Evolutionary conservation across 2,888 invertebrate genomes (phyloP), one percentile per base, ranked within the genome.

Genomic region (Bhutanitis thaidina): DNA sequence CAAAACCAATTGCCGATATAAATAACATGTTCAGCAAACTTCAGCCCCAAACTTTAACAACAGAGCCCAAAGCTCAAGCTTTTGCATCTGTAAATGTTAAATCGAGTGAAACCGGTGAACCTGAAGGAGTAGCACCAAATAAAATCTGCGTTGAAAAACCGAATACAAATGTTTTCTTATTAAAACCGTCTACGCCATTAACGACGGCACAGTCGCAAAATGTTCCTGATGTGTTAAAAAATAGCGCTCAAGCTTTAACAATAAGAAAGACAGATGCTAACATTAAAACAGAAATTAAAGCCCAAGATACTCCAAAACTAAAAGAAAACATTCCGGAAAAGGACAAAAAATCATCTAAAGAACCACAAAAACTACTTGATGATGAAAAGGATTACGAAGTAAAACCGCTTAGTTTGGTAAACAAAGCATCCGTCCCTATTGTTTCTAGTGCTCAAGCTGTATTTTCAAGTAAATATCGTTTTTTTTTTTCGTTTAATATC

Each of bases 31-130:
- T 81, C 53, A 77, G 58, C 52, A 78, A 80, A 65, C 8, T 45
- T 8, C 69, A 68, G 57, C 64, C 73, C 0, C 71, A 68, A 52
- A 43, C 69, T 3, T 64, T 69, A 36, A 54, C 56, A 27, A 49
- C 66, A 4, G 68, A 74, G 47, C 40, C 61, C 32, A 68, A 69
- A 57, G 47, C 58, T 9, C 54, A 45, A 45, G 14, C 52, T 1
- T 43, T 20, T 5, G 20, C 29, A 16, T 13, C 49, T 14, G 15
- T 58, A 8, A 71, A 56, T 47, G 56, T 65, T 1, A 73, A 75
- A 57, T 74, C 80, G n/a, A 72, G 66, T 40, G 87, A 84, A 71
- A 85, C 82, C 5, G 82, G 81, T 0, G 87, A 87, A 69, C 65
- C 68, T 4, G 80, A 81, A 55, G 49, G 62, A 1, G 59, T 55